A percentile compares a stretch with the other conserved stretches of the same genome.
These are phyloP conservation scores for Octomys mimax DNA, from an alignment of 2,797 vertebrate genomes.

Conservation along the genomic window DNA sequence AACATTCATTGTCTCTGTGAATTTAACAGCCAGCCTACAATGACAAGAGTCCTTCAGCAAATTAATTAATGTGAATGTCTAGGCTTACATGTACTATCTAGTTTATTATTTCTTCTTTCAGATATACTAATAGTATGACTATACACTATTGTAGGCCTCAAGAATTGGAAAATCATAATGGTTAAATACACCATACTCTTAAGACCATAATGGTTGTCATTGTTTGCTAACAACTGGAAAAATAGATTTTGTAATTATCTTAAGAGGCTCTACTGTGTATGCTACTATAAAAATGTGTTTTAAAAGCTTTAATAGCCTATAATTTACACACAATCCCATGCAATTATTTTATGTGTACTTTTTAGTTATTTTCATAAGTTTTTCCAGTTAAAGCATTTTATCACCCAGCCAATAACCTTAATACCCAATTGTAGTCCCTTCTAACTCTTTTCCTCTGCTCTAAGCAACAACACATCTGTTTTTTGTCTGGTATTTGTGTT, in stretches of 20 bases:
- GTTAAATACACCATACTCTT: neutral
- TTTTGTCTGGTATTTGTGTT: neutral
- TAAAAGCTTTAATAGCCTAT: conserved; percentile 13
- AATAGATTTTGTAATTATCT: neutral
- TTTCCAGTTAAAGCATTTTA: neutral
- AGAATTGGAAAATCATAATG: neutral
- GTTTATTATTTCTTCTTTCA: conserved; percentile 2
- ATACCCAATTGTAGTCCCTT: neutral
- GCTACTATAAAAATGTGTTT: conserved; percentile 58
- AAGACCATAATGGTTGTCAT: neutral
- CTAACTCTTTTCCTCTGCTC: neutral
- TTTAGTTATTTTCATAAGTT: neutral
- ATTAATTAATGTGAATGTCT: neutral
- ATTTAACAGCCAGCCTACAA: neutral
- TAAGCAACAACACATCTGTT: neutral
- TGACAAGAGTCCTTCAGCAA: neutral
- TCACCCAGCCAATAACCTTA: neutral
- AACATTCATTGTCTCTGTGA: neutral
- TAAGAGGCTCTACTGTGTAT: neutral
- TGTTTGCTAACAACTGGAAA: neutral
- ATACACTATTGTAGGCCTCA: conserved; percentile 54
- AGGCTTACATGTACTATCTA: neutral
- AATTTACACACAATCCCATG: neutral
- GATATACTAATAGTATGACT: conserved; percentile 52
- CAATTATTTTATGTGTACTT: neutral